Evolutionary conservation across 2,888 invertebrate genomes (phyloP).

Genomic region (Amitus sp.): DNA sequence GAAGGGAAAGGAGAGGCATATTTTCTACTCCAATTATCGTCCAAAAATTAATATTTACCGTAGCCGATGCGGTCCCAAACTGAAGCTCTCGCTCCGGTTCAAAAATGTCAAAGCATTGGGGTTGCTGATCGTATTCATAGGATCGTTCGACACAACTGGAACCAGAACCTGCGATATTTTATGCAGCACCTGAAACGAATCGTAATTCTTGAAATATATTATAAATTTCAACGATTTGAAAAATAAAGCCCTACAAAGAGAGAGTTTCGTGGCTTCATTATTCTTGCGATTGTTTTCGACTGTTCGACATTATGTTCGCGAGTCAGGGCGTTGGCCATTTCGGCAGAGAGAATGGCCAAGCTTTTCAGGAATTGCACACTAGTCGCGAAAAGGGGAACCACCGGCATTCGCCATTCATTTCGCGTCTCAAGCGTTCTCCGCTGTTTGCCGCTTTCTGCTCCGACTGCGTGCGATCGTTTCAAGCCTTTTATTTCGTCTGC

Average conservation of each 20-base stretch:
- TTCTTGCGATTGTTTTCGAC: background rate
- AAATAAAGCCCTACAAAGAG: background rate
- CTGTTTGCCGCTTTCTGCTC: conserved; percentile 45
- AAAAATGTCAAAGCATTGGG: conserved; percentile 85
- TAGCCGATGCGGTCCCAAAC: conserved; percentile 77
- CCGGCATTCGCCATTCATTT: conserved; percentile 45
- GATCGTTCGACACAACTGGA: conserved; percentile 75
- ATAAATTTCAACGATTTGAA: background rate
- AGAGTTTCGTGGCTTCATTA: background rate
- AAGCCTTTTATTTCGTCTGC: conserved; percentile 46
- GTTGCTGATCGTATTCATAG: conserved; percentile 72
- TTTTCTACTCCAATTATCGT: too few species aligned
- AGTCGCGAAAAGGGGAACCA: conserved; percentile 25
- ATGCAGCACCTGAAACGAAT: conserved; percentile 77
- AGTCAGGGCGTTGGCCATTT: conserved; percentile 11
- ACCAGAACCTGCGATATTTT: conserved; percentile 88
- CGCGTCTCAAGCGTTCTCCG: conserved; percentile 42
- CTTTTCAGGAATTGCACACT: conserved; percentile 12
- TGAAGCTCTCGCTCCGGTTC: conserved; percentile 80
- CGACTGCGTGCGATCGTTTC: conserved; percentile 34
- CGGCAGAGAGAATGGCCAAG: conserved; percentile 1
- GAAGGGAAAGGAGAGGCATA: too few species aligned
- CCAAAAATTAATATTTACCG: too few species aligned
- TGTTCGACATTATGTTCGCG: conserved; percentile 4
- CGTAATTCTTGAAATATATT: background rate